Evolutionary conservation across 2,113 vertebrate genomes (phyloP).

Genomic region (Dendropsophus ebraccatus): DNA sequence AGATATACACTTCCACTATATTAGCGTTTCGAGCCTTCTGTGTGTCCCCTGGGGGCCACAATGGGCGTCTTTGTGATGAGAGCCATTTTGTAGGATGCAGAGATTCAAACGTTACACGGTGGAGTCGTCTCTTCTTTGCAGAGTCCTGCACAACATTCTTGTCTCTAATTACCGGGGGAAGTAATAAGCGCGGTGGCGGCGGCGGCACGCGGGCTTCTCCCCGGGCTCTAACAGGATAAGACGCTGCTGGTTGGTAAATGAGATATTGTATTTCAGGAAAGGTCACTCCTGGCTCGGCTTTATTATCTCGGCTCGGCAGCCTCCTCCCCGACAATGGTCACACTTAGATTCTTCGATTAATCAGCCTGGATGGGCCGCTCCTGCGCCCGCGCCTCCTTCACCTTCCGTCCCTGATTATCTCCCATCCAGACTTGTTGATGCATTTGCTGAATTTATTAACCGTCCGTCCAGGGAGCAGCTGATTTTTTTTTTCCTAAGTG

Average conservation of each 20-base stretch:
- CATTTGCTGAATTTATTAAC: constrained; percentile 60
- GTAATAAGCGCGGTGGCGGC: constrained; percentile 66
- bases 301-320: constrained; percentile 64
- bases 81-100: neutral
- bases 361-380: constrained; percentile 52
- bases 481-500: constrained; percentile 17
- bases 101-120: neutral
- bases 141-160: constrained; percentile 63
- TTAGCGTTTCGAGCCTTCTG: neutral
- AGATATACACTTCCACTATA: too few species aligned
- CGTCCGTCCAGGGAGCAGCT: neutral
- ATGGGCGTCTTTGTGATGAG: neutral
- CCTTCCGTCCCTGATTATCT: constrained; percentile 67
- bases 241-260: constrained; percentile 70
- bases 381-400: constrained; percentile 16
- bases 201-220: constrained; percentile 59
- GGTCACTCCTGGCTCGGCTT: constrained; percentile 67
- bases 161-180: constrained; percentile 70
- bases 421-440: constrained; percentile 63
- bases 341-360: constrained; percentile 60
- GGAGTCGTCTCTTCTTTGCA: constrained; percentile 57
- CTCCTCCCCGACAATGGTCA: constrained; percentile 60
- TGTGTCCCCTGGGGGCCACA: neutral
- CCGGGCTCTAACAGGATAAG: constrained; percentile 63
- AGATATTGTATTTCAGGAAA: constrained; percentile 69